Evolutionary conservation across 53 echinoderm and acorn worm genomes (phyloP), one percentile per base, ranked within the genome.

Genomic region (Echinarachnius parma): DNA sequence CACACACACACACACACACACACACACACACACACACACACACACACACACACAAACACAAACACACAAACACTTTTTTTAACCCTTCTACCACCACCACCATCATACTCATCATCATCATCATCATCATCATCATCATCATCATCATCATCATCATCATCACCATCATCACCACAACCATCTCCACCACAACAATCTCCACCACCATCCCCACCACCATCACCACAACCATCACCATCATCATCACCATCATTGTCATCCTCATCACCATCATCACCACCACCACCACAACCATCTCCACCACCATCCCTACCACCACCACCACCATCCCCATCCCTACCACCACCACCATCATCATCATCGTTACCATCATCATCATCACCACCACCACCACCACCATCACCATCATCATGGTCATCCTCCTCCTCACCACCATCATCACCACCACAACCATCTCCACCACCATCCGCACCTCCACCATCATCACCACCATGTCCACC

Each of bases 91-190:
- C n/a, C 52, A 50, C 52, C 52, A 50, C 18, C 52, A 50, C 20
- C 52, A 50, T n/a, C 52, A 50, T 50, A 11, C 9, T 19, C 52
- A 50, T 19, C 20, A 50, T 50, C 18, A 50, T 50, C 52, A 50
- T 50, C 52, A 50, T 50, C 52, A 19, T 50, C 52, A 50, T 50
- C 52, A 50, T 50, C 52, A 50, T 50, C 52, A 50, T 50, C 52
- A 50, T n/a, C 52, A 50, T 50, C 52, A 50, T 50, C 52, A 50
- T 50, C 52, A 50, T 50, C 52, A 50, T 19, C 52, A 50, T 50
- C 18, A 50, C 4, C 18, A 50, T n/a, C 52, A 50, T 50, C 52
- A 50, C 20, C 52, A 50, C 20, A 11, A 50, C 18, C 52, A 50
- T 19, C 52, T 15, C 20, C 52, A 50, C 20, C 52, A 50, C 18